These are phyloP conservation scores for Eumaeus atala DNA, from an alignment of 1,140 invertebrate genomes.

Conservation along the genomic window DNA sequence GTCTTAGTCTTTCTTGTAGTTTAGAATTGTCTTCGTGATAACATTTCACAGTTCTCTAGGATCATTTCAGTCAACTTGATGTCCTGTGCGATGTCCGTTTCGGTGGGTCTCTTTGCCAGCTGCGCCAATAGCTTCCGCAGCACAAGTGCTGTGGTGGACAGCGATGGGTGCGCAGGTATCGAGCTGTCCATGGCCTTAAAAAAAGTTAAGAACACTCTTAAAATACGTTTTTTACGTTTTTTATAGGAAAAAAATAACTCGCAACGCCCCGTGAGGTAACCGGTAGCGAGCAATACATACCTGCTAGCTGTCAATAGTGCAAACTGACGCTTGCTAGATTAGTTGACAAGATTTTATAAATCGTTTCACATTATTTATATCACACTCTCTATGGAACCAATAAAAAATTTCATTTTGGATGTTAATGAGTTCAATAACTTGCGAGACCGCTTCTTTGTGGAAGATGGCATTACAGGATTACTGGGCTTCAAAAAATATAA, in stretches of 20 bases:
- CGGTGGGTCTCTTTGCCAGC: slow-evolving; percentile 36
- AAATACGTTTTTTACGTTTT: too few relatives aligned
- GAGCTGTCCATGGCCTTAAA: slow-evolving; percentile 50
- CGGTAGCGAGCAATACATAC: not conserved
- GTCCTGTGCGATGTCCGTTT: slow-evolving; percentile 33
- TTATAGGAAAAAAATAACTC: too few relatives aligned
- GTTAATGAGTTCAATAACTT: too few relatives aligned
- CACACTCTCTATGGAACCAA: too few relatives aligned
- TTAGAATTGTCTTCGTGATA: slow-evolving; percentile 42
- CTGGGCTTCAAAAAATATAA: too few relatives aligned
- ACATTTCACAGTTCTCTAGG: slow-evolving; percentile 54
- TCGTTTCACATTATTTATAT: too few relatives aligned
- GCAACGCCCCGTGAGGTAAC: not conserved
- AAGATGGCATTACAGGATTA: too few relatives aligned
- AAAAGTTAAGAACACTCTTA: slow-evolving; percentile 11
- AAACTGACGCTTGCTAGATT: too few relatives aligned
- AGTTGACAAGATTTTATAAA: too few relatives aligned
- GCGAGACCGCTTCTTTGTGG: too few relatives aligned
- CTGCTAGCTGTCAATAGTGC: not conserved
- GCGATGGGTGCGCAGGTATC: slow-evolving; percentile 50
- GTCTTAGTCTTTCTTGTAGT: too few relatives aligned
- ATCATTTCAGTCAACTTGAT: slow-evolving; percentile 50
- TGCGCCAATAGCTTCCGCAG: slow-evolving; percentile 43
- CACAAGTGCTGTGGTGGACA: slow-evolving; percentile 43
- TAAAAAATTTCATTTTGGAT: too few relatives aligned